Conservation (phyloP, 2,797 vertebrate species). For the Apogon talboti region DNA sequence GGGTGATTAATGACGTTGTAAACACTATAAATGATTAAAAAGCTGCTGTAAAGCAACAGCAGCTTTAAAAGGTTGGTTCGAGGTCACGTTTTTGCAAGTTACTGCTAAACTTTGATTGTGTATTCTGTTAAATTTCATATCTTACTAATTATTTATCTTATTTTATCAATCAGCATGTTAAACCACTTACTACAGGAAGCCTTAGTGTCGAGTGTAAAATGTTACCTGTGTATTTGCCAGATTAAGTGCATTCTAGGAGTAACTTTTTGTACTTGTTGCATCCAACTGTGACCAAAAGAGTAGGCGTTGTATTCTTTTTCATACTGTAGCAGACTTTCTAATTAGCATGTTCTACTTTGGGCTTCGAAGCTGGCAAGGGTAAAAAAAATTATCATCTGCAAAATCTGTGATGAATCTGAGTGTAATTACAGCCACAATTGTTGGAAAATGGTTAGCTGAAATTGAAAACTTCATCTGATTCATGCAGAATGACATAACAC, state of each 20-base stretch:
- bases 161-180: no score
- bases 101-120: no score
- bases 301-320: not conserved
- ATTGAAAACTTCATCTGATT: not conserved
- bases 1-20: no score
- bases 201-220: no score
- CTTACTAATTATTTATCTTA: no score
- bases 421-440: not conserved
- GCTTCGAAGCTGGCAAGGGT: not conserved
- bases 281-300: not conserved
- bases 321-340: not conserved
- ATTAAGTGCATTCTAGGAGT: not conserved
- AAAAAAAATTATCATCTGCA: not conserved
- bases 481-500: not conserved
- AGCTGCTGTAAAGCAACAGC: no score
- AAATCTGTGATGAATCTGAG: not conserved
- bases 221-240: no score
- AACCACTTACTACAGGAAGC: no score
- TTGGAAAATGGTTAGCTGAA: not conserved
- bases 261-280: not conserved
- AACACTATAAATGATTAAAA: no score
- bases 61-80: no score
- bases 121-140: no score
- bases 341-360: not conserved
- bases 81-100: no score